Evolutionary conservation across 2,113 vertebrate species (phyloP).

Genomic region (Dipodomys ordii): DNA sequence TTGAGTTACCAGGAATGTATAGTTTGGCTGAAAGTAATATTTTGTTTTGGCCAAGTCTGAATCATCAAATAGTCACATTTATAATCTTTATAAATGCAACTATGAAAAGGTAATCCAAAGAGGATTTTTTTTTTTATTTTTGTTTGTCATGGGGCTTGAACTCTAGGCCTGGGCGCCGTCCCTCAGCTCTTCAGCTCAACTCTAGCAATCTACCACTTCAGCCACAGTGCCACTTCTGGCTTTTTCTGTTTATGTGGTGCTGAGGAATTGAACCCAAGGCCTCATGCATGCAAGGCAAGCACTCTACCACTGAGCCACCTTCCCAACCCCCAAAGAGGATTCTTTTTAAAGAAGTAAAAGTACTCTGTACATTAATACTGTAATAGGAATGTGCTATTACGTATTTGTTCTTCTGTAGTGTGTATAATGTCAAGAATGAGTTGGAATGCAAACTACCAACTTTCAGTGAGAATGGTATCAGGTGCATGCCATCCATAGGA

Average conservation of each 20-base stretch:
- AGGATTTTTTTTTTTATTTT: not conserved
- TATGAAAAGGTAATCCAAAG: not conserved
- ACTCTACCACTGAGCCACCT: too few species aligned
- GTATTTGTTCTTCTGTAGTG: not conserved
- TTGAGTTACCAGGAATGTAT: not conserved
- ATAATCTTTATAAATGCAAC: not conserved
- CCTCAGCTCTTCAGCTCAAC: too few species aligned
- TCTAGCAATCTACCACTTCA: too few species aligned
- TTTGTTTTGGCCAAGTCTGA: not conserved
- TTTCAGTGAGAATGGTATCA: not conserved
- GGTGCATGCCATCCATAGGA: not conserved
- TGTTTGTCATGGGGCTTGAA: too few species aligned
- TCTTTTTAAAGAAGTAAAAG: not conserved
- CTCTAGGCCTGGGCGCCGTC: too few species aligned
- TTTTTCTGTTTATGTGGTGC: too few species aligned
- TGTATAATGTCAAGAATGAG: not conserved
- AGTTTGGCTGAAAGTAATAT: not conserved
- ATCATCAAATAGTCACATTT: not conserved
- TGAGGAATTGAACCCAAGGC: too few species aligned
- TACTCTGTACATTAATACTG: not conserved
- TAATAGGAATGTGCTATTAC: not conserved
- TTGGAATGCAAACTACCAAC: too few species aligned
- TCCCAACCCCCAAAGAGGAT: too few species aligned
- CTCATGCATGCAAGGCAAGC: too few species aligned
- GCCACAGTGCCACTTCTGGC: too few species aligned